Evolutionary conservation across 2,797 vertebrate genomes (phyloP).

Genomic region (Tenualosa thibaudeaui): DNA sequence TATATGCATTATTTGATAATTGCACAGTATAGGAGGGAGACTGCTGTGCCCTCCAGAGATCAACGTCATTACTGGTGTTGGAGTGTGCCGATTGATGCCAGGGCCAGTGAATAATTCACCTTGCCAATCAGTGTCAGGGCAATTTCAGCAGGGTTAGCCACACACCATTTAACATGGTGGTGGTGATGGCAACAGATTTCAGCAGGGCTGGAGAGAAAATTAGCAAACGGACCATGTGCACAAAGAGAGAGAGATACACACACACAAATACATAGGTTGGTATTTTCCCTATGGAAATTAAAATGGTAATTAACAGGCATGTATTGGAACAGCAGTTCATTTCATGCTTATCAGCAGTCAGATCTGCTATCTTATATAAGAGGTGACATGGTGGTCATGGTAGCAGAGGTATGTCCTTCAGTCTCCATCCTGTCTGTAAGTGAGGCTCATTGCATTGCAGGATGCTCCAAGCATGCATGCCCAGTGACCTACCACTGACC

Average conservation of each 20-base stretch:
- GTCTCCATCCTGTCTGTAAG: background rate
- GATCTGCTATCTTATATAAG: background rate
- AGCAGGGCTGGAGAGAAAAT: background rate
- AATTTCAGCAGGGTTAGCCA: background rate
- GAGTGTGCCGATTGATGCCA: background rate
- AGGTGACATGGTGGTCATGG: background rate
- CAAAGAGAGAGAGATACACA: background rate
- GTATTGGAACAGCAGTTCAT: background rate
- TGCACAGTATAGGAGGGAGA: background rate
- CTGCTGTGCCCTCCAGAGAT: background rate
- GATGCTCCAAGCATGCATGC: background rate
- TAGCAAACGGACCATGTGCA: background rate
- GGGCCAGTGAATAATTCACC: background rate
- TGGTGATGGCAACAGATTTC: background rate
- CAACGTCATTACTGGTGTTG: background rate
- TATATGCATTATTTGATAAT: background rate
- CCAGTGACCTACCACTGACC: background rate
- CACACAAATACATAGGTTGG: background rate
- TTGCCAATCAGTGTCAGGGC: background rate
- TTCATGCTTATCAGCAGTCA: background rate
- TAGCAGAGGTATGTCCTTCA: background rate
- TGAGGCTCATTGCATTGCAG: background rate
- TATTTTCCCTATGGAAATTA: background rate
- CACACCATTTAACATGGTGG: background rate
- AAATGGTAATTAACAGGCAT: background rate